Conservation (phyloP, 2,888 invertebrate species). For the Brassicogethes aeneus region DNA sequence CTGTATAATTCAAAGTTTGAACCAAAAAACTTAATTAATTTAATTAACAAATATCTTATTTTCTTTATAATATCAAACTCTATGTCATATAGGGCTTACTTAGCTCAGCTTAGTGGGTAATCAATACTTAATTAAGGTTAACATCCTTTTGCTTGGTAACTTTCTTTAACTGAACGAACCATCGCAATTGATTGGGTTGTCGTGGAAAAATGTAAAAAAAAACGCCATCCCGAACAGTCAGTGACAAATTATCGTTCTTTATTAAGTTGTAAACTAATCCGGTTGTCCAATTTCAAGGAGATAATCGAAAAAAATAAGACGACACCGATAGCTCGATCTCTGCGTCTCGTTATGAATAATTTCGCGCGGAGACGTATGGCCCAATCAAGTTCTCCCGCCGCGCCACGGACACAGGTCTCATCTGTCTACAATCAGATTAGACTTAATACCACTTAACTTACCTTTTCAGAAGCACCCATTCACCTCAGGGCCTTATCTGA, state of each 20-base stretch:
- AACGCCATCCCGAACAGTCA: too few relatives aligned
- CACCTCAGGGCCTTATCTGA: conserved; percentile 21
- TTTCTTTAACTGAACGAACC: too few relatives aligned
- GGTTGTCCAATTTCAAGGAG: conserved; percentile 16
- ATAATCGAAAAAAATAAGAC: conserved; percentile 15
- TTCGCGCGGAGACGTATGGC: conserved; percentile 36
- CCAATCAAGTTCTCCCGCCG: conserved; percentile 31
- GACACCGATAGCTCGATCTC: conserved; percentile 13
- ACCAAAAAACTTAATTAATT: too few relatives aligned
- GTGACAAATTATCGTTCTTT: conserved; percentile 19
- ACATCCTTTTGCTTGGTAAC: too few relatives aligned
- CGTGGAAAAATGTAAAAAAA: too few relatives aligned
- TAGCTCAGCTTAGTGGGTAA: too few relatives aligned
- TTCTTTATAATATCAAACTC: too few relatives aligned
- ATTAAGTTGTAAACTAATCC: conserved; percentile 21
- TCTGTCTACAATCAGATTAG: conserved; percentile 33
- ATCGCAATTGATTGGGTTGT: too few relatives aligned
- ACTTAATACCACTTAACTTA: conserved; percentile 31
- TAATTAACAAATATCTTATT: too few relatives aligned
- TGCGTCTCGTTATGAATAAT: conserved; percentile 34
- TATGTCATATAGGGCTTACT: too few relatives aligned
- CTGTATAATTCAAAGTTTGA: too few relatives aligned
- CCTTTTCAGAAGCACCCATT: conserved; percentile 24
- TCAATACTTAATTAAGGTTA: too few relatives aligned
- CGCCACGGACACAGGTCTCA: conserved; percentile 23